Conservation (phyloP, 2,888 invertebrate genomes). For the Scelioninae gen. 2 region DNA sequence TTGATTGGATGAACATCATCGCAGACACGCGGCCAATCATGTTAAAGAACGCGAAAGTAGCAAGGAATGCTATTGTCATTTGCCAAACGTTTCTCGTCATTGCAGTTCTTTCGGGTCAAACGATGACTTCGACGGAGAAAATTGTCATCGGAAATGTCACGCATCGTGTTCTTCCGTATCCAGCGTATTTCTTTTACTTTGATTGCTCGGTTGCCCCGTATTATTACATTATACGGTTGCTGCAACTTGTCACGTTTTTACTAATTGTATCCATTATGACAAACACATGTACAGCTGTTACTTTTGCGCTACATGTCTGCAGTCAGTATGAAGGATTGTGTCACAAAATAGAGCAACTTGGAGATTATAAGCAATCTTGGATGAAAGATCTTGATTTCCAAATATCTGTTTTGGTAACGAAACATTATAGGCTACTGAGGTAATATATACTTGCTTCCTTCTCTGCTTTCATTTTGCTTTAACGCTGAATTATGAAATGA, state of each 20-base stretch:
- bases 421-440: constrained; percentile 20
- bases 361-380: background rate
- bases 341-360: background rate
- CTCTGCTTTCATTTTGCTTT: too few species aligned
- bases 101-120: background rate
- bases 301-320: constrained; percentile 12
- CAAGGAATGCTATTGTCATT: background rate
- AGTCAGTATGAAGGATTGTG: constrained; percentile 5
- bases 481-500: too few species aligned
- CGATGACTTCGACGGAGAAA: background rate
- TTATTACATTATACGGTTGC: constrained; percentile 4
- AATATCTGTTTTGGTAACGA: constrained; percentile 8
- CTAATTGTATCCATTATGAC: background rate
- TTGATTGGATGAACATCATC: constrained; percentile 17
- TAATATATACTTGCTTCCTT: background rate
- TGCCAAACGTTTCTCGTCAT: background rate
- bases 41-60: constrained; percentile 7
- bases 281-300: constrained; percentile 16
- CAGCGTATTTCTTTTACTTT: constrained; percentile 7
- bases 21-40: constrained; percentile 1
- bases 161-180: background rate
- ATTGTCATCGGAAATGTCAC: constrained; percentile 6
- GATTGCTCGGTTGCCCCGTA: constrained; percentile 8
- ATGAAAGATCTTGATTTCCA: background rate
- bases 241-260: background rate